Conservation (phyloP, 2,113 vertebrate genomes). For the Mola mola region DNA sequence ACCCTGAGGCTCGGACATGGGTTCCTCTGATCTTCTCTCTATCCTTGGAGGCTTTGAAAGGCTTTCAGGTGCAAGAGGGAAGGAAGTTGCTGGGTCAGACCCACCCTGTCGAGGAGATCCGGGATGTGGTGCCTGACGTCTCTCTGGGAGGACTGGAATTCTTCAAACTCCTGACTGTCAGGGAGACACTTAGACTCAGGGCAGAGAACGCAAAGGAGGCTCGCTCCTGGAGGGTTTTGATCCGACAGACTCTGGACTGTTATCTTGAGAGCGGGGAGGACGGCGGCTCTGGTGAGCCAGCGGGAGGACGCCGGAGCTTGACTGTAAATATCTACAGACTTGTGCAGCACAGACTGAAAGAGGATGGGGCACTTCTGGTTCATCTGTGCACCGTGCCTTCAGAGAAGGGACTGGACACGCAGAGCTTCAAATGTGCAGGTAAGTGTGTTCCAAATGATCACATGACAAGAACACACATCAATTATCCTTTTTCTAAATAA, state of each 20-base stretch:
- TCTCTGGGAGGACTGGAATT: slow-evolving; percentile 88
- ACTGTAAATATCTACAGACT: slow-evolving; percentile 74
- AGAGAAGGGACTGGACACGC: slow-evolving; percentile 90
- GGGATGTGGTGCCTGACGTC: slow-evolving; percentile 91
- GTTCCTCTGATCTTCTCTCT: slow-evolving; percentile 87
- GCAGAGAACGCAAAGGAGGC: slow-evolving; percentile 87
- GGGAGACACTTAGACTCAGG: slow-evolving; percentile 85
- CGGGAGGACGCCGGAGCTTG: background rate
- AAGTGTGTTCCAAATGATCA: too few relatives aligned
- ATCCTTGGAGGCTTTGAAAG: slow-evolving; percentile 88
- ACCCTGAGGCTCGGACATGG: slow-evolving; percentile 82
- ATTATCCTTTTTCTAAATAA: too few relatives aligned
- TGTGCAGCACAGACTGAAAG: slow-evolving; percentile 86
- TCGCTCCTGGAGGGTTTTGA: slow-evolving; percentile 85
- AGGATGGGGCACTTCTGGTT: slow-evolving; percentile 83
- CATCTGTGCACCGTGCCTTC: slow-evolving; percentile 87
- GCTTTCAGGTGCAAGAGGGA: slow-evolving; percentile 81
- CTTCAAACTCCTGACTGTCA: slow-evolving; percentile 91
- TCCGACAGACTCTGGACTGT: slow-evolving; percentile 87
- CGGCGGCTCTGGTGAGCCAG: slow-evolving; percentile 29
- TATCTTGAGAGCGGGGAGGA: slow-evolving; percentile 89
- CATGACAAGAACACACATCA: too few relatives aligned
- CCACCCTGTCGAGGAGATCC: slow-evolving; percentile 85
- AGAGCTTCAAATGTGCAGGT: slow-evolving; percentile 96
- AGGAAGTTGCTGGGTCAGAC: slow-evolving; percentile 83